Percentiles rank a stretch among this genome's conserved stretches.
Evolutionary conservation across 2,888 invertebrate species (phyloP).

Genomic region (Metallyticus violacea): DNA sequence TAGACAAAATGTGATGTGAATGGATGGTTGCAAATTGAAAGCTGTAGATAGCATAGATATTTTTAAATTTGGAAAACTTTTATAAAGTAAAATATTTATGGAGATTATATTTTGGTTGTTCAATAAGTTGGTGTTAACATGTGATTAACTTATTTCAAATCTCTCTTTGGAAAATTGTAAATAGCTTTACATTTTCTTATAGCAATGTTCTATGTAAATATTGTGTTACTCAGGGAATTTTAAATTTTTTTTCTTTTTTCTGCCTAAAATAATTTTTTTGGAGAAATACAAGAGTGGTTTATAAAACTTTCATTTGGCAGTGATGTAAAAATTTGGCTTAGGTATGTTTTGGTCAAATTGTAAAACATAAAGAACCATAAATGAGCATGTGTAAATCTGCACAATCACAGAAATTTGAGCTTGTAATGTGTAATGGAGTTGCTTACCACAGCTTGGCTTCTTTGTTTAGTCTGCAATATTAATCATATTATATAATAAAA

Average conservation of each 20-base stretch:
- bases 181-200: background rate
- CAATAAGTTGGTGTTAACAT: background rate
- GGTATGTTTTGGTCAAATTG: too few relatives aligned
- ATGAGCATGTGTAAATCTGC: background rate
- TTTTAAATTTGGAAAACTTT: background rate
- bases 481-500: background rate
- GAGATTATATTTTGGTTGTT: background rate
- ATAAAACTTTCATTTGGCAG: background rate
- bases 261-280: background rate
- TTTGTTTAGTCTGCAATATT: background rate
- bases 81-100: background rate
- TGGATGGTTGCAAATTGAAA: background rate
- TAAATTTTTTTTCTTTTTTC: background rate
- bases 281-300: background rate
- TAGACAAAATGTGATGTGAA: background rate
- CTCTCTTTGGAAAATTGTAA: background rate
- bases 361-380: background rate
- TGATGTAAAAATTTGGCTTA: too few relatives aligned
- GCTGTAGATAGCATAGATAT: background rate
- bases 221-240: conserved; percentile 11
- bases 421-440: background rate
- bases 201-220: background rate
- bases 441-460: background rate
- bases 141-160: background rate
- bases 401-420: background rate